Base-by-base conservation (phyloP, 2,113 vertebrate genomes). In the Onychorhynchus coronatus region DNA sequence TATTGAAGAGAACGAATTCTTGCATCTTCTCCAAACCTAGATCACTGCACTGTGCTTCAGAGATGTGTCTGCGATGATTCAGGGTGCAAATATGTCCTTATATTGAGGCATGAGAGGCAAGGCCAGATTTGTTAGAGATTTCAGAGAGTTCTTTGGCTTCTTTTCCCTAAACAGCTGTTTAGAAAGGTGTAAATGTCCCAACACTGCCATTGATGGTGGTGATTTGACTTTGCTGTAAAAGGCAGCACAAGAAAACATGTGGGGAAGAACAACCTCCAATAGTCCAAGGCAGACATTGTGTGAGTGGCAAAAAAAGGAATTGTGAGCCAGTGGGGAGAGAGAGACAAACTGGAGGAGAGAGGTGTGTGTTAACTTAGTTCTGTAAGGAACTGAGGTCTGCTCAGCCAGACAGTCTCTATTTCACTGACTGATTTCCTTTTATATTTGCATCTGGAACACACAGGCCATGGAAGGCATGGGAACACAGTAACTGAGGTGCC, bases 401-500 rank as follows among this genome's bases (percentile, higher is more conserved):
- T 73, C 14, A 65, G 3, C 44, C 16, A 50, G 18, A 8, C 3
- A 28, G 23, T 18, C 5, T 63, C 33, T 55, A n/a, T 63, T 55
- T 46, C 6, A 6, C 8, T 50, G 30, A 12, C 33, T 55, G 15
- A 35, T 44, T 88, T 65, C 53, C 21, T 61, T 35, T 30, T 6
- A 20, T 14, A 2, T 50, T 37, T 72, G 44, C 37, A 50, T 16
- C 33, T 70, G 41, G 21, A 73, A 55, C 16, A 46, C 46, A 31
- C 20, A 58, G 46, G 24, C 8, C 28, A 23, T 1, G 2, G 14
- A 56, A 37, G 24, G 13, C 25, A 56, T 3, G 21, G 33, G 30
- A 71, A 55, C 9, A 4, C 6, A 31, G 4, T 8, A 58, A 5
- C 37, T 0, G 0, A 65, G 13, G n/a, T 41, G 11, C 11, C 39